These are phyloP conservation scores for Diplodus sargus DNA, from an alignment of 2,797 vertebrate species.

Conservation along the genomic window DNA sequence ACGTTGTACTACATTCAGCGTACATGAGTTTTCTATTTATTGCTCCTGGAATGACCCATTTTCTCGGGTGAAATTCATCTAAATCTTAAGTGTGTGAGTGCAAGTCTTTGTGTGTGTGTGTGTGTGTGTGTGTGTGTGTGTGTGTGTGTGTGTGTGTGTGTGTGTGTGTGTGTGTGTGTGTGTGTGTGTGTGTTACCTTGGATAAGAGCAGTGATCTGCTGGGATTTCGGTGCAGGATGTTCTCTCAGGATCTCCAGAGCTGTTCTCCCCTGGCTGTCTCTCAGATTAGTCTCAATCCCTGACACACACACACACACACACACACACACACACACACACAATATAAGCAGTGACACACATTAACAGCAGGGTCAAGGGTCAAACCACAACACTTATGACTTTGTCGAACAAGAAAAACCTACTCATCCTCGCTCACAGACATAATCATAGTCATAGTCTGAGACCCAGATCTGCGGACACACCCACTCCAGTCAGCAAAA, in stretches of 20 bases:
- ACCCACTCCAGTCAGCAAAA: slow-evolving; percentile 30
- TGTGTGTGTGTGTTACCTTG: slow-evolving; percentile 85
- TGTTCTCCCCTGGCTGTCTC: slow-evolving; percentile 91
- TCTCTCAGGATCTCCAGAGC: slow-evolving; percentile 95
- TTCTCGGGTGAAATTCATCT: slow-evolving; percentile 16
- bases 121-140: slow-evolving; percentile 23
- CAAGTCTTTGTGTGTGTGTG: not conserved
- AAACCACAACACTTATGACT: not conserved
- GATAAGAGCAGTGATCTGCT: slow-evolving; percentile 94
- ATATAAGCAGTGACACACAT: not conserved
- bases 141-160: slow-evolving; percentile 12
- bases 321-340: slow-evolving; percentile 23
- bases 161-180: slow-evolving; percentile 20
- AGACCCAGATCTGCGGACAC: slow-evolving; percentile 19
- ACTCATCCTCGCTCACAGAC: not conserved
- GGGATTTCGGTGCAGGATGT: slow-evolving; percentile 94
- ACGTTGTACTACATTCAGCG: not conserved
- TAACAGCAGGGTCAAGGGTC: not conserved
- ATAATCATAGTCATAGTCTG: too few species aligned
- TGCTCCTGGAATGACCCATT: slow-evolving; percentile 1
- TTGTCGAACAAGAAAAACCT: not conserved
- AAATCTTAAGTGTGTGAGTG: slow-evolving; percentile 7
- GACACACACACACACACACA: slow-evolving; percentile 33
- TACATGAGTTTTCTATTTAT: slow-evolving; percentile 1
- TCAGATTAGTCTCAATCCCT: slow-evolving; percentile 95